Evolutionary conservation across 2,797 vertebrate genomes (phyloP).

Genomic region (Lutjanus campechanus): DNA sequence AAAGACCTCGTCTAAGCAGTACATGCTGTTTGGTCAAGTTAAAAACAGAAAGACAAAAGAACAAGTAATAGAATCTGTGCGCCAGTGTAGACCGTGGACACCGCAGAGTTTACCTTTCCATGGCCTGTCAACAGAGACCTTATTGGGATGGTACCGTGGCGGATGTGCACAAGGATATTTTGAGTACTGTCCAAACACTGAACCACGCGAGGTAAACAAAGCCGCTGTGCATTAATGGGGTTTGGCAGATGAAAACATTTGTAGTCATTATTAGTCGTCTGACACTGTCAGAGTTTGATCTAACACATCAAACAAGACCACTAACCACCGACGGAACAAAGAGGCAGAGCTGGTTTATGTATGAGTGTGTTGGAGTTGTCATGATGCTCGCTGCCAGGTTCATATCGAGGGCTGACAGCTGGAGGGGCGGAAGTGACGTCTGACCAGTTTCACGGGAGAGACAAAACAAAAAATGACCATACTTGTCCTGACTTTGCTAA

Average conservation of each 20-base stretch:
- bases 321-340: conserved; percentile 11
- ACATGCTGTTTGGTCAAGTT: background rate
- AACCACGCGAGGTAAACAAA: conserved; percentile 28
- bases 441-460: no score
- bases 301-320: conserved; percentile 24
- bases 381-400: background rate
- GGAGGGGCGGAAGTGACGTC: no score
- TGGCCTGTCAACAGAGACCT: conserved; percentile 50
- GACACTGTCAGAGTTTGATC: conserved; percentile 25
- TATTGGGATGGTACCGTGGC: conserved; percentile 24
- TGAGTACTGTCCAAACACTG: conserved; percentile 59
- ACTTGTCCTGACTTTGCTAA: no score
- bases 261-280: conserved; percentile 6
- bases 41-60: conserved; percentile 3
- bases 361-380: background rate
- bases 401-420: background rate
- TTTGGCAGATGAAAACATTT: background rate
- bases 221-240: background rate
- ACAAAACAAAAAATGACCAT: no score
- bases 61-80: background rate
- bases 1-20: background rate
- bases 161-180: conserved; percentile 56
- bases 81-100: background rate
- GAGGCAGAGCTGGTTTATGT: background rate
- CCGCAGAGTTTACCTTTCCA: conserved; percentile 55